Conservation (phyloP, 2,113 vertebrate species). For the Emydura subglobosa region DNA sequence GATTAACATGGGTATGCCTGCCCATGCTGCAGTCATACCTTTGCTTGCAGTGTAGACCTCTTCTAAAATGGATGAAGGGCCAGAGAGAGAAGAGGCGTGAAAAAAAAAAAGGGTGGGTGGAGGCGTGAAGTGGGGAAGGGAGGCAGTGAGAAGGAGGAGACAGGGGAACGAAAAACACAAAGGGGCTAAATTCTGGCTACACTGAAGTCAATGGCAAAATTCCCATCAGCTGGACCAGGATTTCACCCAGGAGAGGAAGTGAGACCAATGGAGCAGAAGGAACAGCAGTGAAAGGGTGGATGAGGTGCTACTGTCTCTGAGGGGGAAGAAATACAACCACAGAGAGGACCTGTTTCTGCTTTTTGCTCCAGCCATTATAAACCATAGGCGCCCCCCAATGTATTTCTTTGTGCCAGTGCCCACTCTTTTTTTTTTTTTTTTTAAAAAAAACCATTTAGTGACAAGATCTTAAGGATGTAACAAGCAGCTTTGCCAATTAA, state of each 20-base stretch:
- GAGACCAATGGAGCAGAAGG: background rate
- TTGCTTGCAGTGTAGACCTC: no score
- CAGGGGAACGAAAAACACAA: background rate
- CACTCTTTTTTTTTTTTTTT: background rate
- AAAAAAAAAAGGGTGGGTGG: background rate
- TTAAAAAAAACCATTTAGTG: background rate
- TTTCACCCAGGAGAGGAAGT: background rate
- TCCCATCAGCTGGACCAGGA: background rate
- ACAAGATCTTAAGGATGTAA: background rate
- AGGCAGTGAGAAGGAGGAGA: background rate
- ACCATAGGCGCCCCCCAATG: background rate
- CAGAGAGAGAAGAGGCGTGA: background rate
- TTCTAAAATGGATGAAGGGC: background rate
- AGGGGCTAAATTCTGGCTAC: background rate
- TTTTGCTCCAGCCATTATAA: background rate
- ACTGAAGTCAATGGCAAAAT: background rate
- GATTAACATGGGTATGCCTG: no score
- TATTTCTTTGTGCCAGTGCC: background rate
- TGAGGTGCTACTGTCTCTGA: background rate
- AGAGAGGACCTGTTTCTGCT: accelerated
- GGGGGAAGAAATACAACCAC: background rate
- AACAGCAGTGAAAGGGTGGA: background rate
- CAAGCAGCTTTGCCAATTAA: background rate
- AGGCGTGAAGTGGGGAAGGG: background rate
- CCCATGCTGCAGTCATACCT: no score